Conservation (phyloP, 1,140 invertebrate species). For the Scaptomyza montana region DNA sequence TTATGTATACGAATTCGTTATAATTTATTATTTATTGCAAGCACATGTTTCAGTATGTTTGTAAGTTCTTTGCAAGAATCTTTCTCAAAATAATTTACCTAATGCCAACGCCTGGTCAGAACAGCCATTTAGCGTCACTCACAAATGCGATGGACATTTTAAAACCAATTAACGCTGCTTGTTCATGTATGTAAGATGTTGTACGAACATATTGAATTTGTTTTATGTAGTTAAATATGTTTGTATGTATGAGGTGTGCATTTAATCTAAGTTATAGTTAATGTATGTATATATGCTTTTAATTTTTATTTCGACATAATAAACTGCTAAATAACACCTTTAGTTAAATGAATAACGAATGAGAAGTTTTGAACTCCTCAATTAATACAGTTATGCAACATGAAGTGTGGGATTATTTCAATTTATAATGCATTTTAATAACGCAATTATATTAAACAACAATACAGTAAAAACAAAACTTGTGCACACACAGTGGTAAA, state of each 20-base stretch:
- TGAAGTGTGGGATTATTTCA: constrained; percentile 12
- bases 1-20: constrained; percentile 31
- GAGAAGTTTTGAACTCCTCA: constrained; percentile 36
- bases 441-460: constrained; percentile 29
- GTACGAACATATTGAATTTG: constrained; percentile 20
- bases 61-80: constrained; percentile 41
- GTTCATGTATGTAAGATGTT: constrained; percentile 1
- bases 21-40: constrained; percentile 53
- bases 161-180: constrained; percentile 28
- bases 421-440: constrained; percentile 23
- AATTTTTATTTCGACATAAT: constrained; percentile 16
- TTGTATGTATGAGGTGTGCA: constrained; percentile 5
- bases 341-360: constrained; percentile 47
- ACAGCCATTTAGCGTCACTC: constrained; percentile 35
- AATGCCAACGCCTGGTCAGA: constrained; percentile 35
- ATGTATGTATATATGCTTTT: constrained; percentile 21
- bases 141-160: constrained; percentile 49
- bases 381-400: constrained; percentile 30
- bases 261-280: constrained; percentile 35
- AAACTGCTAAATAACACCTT: constrained; percentile 46
- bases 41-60: constrained; percentile 42
- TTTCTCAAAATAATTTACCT: constrained; percentile 33
- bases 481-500: constrained; percentile 44
- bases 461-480: constrained; percentile 36
- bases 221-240: constrained; percentile 1